phyloP scores from a whole-genome alignment of 2,888 invertebrate species.

The Torymus aiolomorphi region DNA sequence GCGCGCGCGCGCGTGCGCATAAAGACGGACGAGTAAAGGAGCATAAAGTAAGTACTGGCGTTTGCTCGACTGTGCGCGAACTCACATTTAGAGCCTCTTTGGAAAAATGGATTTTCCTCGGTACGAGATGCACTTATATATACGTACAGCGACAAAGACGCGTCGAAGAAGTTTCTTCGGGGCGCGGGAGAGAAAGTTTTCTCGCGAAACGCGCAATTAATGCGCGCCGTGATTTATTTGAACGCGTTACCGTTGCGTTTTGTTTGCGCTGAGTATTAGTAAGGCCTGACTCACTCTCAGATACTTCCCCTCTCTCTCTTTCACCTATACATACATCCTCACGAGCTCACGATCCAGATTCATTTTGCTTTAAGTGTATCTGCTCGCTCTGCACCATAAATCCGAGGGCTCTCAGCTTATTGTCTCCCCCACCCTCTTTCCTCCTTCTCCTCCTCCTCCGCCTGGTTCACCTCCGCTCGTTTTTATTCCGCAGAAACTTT shows the following conservation, averaged over 20 bases:
- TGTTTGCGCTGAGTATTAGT: too few relatives aligned
- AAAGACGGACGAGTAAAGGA: slow-evolving; percentile 16
- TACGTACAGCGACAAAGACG: neutral
- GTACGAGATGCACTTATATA: neutral
- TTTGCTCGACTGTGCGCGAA: slow-evolving; percentile 1
- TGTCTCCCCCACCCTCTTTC: slow-evolving; percentile 39
- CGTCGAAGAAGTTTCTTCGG: too few relatives aligned
- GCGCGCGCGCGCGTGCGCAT: too few relatives aligned
- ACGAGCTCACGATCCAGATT: slow-evolving; percentile 1
- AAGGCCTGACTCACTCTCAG: too few relatives aligned
- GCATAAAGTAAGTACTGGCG: slow-evolving; percentile 27
- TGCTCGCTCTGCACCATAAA: slow-evolving; percentile 70
- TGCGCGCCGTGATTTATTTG: too few relatives aligned
- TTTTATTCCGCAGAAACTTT: slow-evolving; percentile 61
- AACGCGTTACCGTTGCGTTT: too few relatives aligned
- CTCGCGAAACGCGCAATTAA: too few relatives aligned
- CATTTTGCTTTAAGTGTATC: slow-evolving; percentile 60
- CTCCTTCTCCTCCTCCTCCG: too few relatives aligned
- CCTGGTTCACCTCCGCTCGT: slow-evolving; percentile 52
- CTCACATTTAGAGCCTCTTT: neutral
- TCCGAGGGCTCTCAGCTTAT: slow-evolving; percentile 65
- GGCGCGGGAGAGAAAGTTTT: too few relatives aligned
- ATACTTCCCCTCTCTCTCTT: too few relatives aligned
- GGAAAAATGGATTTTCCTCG: slow-evolving; percentile 27
- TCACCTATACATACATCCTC: too few relatives aligned